Evolutionary conservation across 2,888 invertebrate species (phyloP).

Genomic region (Orthosia cruda): DNA sequence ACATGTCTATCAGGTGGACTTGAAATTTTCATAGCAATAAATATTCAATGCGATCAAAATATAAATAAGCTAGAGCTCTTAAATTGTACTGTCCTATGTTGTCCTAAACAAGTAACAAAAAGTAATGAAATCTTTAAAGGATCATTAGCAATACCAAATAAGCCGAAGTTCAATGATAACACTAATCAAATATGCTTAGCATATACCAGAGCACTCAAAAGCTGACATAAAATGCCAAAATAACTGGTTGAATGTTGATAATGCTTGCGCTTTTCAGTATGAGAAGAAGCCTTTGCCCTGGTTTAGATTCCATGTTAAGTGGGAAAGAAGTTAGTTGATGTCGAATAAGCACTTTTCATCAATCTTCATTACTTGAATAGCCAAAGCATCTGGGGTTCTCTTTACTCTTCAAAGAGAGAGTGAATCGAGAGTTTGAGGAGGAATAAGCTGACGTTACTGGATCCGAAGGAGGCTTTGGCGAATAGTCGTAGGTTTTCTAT

Average conservation of each 20-base stretch:
- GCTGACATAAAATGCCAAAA: background rate
- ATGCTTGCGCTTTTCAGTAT: no score
- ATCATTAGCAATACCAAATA: background rate
- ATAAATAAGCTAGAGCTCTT: background rate
- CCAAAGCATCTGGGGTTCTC: no score
- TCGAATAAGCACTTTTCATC: no score
- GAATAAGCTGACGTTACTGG: constrained; percentile 96
- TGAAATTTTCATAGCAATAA: background rate
- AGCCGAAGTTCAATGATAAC: background rate
- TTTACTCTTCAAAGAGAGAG: no score
- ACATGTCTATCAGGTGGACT: background rate
- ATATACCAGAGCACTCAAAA: background rate
- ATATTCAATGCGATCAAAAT: constrained; percentile 9
- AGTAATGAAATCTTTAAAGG: constrained; percentile 21
- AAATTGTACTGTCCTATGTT: background rate
- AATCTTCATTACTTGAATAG: background rate
- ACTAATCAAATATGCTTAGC: background rate
- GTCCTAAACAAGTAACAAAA: constrained; percentile 10
- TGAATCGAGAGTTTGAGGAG: constrained; percentile 95
- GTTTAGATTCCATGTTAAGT: no score
- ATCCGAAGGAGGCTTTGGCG: constrained; percentile 96
- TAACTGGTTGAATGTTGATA: background rate
- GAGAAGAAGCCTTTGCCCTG: no score
- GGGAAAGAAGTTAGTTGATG: no score
- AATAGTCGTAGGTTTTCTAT: no score